These are phyloP conservation scores for Oreamnos americanus DNA, from an alignment of 2,113 vertebrate genomes.

Conservation along the genomic window DNA sequence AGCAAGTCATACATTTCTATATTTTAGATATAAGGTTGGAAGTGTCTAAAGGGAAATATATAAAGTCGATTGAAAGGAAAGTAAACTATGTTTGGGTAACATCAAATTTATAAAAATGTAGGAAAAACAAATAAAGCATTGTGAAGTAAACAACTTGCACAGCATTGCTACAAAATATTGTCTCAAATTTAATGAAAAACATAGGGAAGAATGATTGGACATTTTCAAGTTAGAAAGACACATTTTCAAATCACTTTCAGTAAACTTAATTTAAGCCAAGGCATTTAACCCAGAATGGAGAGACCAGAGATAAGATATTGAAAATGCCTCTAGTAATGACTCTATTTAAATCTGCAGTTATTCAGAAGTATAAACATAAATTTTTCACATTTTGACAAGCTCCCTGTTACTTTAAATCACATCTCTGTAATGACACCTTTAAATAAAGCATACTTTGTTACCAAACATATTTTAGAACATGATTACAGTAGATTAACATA, in stretches of 20 bases:
- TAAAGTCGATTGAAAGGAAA: background rate
- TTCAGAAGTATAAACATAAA: background rate
- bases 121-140: background rate
- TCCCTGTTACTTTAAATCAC: background rate
- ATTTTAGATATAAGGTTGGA: background rate
- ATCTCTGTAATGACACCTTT: background rate
- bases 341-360: background rate
- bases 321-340: background rate
- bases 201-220: background rate
- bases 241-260: background rate
- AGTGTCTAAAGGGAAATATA: background rate
- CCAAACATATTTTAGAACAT: background rate
- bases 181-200: background rate
- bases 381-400: background rate
- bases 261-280: background rate
- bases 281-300: background rate
- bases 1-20: background rate
- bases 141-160: background rate
- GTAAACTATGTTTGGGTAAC: background rate
- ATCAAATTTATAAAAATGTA: background rate
- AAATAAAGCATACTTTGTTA: background rate
- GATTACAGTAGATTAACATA: background rate
- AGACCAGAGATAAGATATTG: background rate
- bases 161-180: background rate
- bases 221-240: background rate